Evolutionary conservation across 2,113 vertebrate species (phyloP), one percentile per base, ranked within the genome.

Genomic region (Rallus limicola): DNA sequence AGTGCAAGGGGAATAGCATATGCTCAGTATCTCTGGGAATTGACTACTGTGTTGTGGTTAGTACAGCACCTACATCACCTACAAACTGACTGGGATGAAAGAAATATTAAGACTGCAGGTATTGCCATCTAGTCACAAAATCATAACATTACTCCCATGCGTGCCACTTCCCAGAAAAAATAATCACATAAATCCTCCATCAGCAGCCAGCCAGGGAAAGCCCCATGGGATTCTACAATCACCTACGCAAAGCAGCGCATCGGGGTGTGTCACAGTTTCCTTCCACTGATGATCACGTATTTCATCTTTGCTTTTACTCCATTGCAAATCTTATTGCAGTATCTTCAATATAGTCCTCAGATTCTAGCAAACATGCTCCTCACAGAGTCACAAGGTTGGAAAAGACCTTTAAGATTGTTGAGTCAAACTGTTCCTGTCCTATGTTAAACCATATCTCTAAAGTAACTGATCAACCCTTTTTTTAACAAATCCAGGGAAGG

Each of bases 21-120:
- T 7, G 26, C 29, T 29, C 31, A 2, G 21, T 10, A n/a, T 4
- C 14, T 34, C 5, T 1, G 6, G 48, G 59, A 55, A n/a, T 0
- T 16, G n/a, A 58, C 48, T 40, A 2, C 62, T 63, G 7, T 2
- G 25, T 38, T 34, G 2, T 18, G 50, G 31, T 28, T 26, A n/a
- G 25, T 11, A 21, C 7, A 42, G 38, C 0, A 2, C 7, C 59
- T 36, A 11, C 68, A 68, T 6, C 50, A n/a, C 24, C 46, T 16
- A 42, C 21, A 12, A 38, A 68, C 48, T 46, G 26, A 34, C 13
- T 4, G 31, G 12, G 29, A 38, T 33, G 46, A 81, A 93, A 81
- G 31, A 80, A 90, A 69, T n/a, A 64, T 7, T 17, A 60, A 60
- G 29, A 82, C 7, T 82, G 29, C 50, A 69, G 38, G 33, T 44